Conservation (phyloP, 2,113 vertebrate genomes). For the Gymnorhina tibicen region DNA sequence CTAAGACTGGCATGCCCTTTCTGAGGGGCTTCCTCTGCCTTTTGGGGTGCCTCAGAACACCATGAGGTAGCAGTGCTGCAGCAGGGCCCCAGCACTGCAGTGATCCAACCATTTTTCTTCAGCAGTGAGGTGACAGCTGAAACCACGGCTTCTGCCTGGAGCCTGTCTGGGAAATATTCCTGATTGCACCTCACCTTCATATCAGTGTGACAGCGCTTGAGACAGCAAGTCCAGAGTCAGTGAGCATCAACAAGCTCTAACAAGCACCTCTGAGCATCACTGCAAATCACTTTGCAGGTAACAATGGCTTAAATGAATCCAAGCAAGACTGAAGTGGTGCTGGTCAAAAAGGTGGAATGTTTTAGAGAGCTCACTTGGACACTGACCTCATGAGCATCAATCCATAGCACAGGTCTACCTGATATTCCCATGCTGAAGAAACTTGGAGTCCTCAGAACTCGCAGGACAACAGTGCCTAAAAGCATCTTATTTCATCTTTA, state of each 20-base stretch:
- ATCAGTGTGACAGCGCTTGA: background rate
- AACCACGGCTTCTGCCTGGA: background rate
- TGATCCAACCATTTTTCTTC: background rate
- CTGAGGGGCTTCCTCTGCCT: background rate
- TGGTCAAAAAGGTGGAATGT: background rate
- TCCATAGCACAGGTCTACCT: background rate
- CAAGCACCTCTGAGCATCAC: background rate
- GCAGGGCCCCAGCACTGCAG: background rate
- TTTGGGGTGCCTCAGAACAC: background rate
- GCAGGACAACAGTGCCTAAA: background rate
- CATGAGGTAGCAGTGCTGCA: background rate
- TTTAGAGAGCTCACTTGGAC: background rate
- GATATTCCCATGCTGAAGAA: background rate
- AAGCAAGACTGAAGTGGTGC: background rate
- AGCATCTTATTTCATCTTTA: background rate
- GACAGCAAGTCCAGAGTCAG: background rate
- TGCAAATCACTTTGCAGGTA: background rate
- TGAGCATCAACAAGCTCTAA: background rate
- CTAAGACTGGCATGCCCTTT: background rate
- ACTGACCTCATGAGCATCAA: accelerated
- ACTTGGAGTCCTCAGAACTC: background rate
- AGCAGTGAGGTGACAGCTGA: background rate
- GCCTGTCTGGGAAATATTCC: background rate
- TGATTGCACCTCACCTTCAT: background rate
- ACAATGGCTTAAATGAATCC: background rate